Conservation (phyloP, 1,140 invertebrate genomes). For the Drosophila eugracilis region DNA sequence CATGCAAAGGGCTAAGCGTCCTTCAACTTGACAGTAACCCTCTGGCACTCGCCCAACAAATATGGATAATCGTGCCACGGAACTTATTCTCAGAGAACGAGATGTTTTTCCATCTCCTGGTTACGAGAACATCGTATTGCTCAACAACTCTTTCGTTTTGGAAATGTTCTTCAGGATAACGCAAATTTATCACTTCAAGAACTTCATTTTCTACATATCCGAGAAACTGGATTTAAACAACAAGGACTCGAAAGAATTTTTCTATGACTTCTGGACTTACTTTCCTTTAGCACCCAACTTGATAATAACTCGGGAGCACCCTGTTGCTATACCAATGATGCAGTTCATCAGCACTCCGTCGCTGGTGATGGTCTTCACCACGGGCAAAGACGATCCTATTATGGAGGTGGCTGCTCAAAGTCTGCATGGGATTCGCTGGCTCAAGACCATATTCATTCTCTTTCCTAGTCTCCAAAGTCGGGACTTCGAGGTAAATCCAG, state of each 20-base stretch:
- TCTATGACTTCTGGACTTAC: slow-evolving; percentile 48
- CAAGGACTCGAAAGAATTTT: slow-evolving; percentile 41
- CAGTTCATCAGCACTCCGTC: slow-evolving; percentile 69
- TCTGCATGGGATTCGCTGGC: slow-evolving; percentile 45
- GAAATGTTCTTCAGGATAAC: slow-evolving; percentile 50
- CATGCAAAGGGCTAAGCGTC: slow-evolving; percentile 31
- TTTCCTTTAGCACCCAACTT: slow-evolving; percentile 60
- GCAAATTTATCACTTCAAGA: slow-evolving; percentile 61
- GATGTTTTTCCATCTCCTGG: slow-evolving; percentile 2
- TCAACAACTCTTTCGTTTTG: slow-evolving; percentile 60
- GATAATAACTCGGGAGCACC: slow-evolving; percentile 38
- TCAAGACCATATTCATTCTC: slow-evolving; percentile 70
- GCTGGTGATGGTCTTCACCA: slow-evolving; percentile 64
- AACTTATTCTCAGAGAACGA: slow-evolving; percentile 48
- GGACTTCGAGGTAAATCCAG: slow-evolving; percentile 22
- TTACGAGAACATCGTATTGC: slow-evolving; percentile 8
- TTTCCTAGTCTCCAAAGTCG: slow-evolving; percentile 39
- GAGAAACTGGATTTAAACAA: slow-evolving; percentile 55
- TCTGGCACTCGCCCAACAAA: slow-evolving; percentile 33
- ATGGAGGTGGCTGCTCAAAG: slow-evolving; percentile 69
- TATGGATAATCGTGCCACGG: slow-evolving; percentile 45
- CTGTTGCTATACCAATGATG: slow-evolving; percentile 24
- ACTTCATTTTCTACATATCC: slow-evolving; percentile 74
- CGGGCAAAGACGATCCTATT: slow-evolving; percentile 62
- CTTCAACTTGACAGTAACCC: slow-evolving; percentile 54